A percentile compares a stretch with the other conserved stretches of the same genome.
These are phyloP conservation scores for Heliconius ethilla DNA, from an alignment of 2,888 invertebrate species.

Conservation along the genomic window DNA sequence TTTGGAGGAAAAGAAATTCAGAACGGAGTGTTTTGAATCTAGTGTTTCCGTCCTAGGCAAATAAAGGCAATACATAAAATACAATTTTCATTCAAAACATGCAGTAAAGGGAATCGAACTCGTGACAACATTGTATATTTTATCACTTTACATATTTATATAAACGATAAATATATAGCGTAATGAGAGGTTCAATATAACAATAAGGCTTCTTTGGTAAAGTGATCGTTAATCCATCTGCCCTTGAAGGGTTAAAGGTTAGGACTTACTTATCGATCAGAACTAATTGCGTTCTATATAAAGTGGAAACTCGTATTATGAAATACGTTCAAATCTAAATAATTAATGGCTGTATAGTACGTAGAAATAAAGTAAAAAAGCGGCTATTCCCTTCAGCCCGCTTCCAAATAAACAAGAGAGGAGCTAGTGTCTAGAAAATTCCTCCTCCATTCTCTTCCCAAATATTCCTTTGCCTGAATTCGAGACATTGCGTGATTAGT, in stretches of 20 bases:
- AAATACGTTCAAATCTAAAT: not conserved
- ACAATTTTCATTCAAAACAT: no score
- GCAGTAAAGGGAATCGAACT: not conserved
- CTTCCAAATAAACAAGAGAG: no score
- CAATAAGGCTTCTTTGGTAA: slow-evolving; percentile 18
- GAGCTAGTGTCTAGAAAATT: no score
- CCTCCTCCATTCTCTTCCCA: no score
- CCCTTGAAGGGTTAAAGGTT: slow-evolving; percentile 24
- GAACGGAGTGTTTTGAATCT: not conserved
- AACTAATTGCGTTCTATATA: not conserved
- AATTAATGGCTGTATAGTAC: not conserved
- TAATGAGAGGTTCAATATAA: slow-evolving; percentile 8
- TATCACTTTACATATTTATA: not conserved
- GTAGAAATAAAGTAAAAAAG: no score
- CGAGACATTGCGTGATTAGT: no score
- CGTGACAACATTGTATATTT: no score
- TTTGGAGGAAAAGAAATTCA: no score
- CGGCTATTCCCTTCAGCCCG: no score
- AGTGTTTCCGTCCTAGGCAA: not conserved
- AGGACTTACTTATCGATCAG: slow-evolving; percentile 9
- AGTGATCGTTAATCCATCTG: slow-evolving; percentile 14
- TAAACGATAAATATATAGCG: slow-evolving; percentile 17
- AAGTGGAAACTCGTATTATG: not conserved
- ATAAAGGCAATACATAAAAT: no score
- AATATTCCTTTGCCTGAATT: no score